Evolutionary conservation across 92 coral and sea anemone species (phyloP).

Genomic region (Siderastrea radians): DNA sequence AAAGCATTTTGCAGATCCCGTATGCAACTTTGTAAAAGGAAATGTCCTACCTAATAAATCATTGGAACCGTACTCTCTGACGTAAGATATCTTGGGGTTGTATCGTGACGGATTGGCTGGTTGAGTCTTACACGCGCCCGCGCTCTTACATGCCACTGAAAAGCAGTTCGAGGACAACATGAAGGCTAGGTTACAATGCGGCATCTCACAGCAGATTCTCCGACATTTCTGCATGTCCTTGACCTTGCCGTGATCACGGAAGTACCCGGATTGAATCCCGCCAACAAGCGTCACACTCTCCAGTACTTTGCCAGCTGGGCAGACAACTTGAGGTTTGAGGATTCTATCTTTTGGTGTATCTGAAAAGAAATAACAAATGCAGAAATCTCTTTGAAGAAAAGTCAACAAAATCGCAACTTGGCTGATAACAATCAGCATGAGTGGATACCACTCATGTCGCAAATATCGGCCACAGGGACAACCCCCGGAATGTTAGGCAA

Average conservation of each 20-base stretch:
- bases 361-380: neutral
- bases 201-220: conserved; percentile 97
- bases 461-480: too few species aligned
- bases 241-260: conserved; percentile 97
- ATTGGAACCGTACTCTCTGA: conserved; percentile 79
- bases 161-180: conserved; percentile 95
- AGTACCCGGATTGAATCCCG: conserved; percentile 92
- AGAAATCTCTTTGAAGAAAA: neutral
- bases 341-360: conserved; percentile 40
- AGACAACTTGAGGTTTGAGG: conserved; percentile 63
- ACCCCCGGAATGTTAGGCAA: too few species aligned
- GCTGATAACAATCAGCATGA: neutral
- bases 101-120: conserved; percentile 89
- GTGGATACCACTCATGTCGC: too few species aligned
- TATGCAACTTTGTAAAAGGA: neutral
- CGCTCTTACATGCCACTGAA: conserved; percentile 95
- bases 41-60: conserved; percentile 69
- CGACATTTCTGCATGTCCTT: conserved; percentile 88
- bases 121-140: conserved; percentile 87
- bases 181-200: conserved; percentile 95
- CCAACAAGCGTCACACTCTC: conserved; percentile 91
- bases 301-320: conserved; percentile 86
- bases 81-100: conserved; percentile 86
- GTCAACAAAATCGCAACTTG: neutral
- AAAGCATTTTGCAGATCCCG: too few species aligned